Conservation (phyloP, 2,888 invertebrate species). For the Philopedon plagiatum region DNA sequence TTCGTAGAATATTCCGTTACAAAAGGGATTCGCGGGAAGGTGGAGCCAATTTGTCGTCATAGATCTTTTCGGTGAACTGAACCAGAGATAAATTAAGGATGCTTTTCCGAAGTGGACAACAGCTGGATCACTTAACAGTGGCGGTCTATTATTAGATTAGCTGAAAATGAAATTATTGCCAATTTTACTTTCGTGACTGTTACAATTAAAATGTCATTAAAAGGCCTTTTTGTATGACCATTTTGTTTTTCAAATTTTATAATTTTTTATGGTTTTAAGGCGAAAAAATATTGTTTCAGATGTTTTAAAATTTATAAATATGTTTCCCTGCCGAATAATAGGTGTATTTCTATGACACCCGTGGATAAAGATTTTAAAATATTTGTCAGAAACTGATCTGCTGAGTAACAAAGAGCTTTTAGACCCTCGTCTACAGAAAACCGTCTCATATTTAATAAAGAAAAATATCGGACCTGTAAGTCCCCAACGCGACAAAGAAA, state of each 20-base stretch:
- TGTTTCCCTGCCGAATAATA: too few species aligned
- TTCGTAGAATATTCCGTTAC: not conserved
- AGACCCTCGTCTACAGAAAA: too few species aligned
- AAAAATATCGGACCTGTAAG: too few species aligned
- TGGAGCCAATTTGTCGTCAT: conserved; percentile 12
- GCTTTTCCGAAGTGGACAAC: conserved; percentile 15
- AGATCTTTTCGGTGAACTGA: conserved; percentile 5
- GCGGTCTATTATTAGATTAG: conserved; percentile 1
- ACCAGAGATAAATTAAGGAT: conserved; percentile 9
- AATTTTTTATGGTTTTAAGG: too few species aligned
- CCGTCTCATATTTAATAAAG: too few species aligned
- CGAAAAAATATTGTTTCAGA: too few species aligned
- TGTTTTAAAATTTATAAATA: too few species aligned
- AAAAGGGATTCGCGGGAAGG: conserved; percentile 2
- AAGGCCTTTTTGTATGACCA: not conserved
- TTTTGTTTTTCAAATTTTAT: not conserved
- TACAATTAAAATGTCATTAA: not conserved
- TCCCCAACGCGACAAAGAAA: too few species aligned
- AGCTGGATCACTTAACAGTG: conserved; percentile 11
- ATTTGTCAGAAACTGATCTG: too few species aligned
- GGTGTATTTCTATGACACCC: too few species aligned
- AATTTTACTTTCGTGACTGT: not conserved
- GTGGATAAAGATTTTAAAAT: too few species aligned
- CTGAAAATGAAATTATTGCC: not conserved
- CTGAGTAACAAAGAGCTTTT: too few species aligned